Evolutionary conservation across 2,797 vertebrate species (phyloP).

Genomic region (Crocodylus rhombifer): DNA sequence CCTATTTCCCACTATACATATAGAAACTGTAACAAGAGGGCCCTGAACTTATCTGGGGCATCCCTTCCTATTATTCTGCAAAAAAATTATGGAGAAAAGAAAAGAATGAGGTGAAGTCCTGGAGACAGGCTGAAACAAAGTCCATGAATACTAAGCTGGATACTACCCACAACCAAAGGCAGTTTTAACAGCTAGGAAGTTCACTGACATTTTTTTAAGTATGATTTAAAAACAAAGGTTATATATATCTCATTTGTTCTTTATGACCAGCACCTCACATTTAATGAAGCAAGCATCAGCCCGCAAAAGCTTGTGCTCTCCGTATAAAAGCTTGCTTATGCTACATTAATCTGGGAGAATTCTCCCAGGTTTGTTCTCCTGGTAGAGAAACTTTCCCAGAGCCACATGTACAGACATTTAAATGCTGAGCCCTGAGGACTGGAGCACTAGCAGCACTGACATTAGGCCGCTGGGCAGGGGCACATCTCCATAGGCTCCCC

Average conservation of each 20-base stretch:
- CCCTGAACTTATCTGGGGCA: neutral
- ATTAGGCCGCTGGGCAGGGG: too few species aligned
- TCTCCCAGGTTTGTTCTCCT: too few species aligned
- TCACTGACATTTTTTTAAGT: neutral
- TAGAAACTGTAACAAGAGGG: neutral
- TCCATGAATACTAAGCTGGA: neutral
- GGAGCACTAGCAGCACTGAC: too few species aligned
- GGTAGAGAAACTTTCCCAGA: too few species aligned
- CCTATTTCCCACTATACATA: neutral
- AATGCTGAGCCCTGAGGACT: too few species aligned
- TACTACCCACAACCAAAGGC: neutral
- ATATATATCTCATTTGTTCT: too few species aligned
- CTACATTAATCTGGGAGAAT: too few species aligned
- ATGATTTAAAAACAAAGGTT: neutral
- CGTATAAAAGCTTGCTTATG: too few species aligned
- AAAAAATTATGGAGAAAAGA: neutral
- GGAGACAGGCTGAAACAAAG: neutral
- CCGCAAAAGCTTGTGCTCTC: too few species aligned
- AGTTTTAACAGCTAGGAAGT: neutral
- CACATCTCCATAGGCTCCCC: too few species aligned
- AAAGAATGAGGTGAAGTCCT: neutral
- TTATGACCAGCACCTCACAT: neutral
- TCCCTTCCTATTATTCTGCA: neutral
- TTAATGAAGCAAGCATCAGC: too few species aligned
- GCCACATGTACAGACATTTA: too few species aligned